Evolutionary conservation across 1,140 invertebrate species (phyloP), one percentile per base, ranked within the genome.

Genomic region (Drosophila bifasciata): DNA sequence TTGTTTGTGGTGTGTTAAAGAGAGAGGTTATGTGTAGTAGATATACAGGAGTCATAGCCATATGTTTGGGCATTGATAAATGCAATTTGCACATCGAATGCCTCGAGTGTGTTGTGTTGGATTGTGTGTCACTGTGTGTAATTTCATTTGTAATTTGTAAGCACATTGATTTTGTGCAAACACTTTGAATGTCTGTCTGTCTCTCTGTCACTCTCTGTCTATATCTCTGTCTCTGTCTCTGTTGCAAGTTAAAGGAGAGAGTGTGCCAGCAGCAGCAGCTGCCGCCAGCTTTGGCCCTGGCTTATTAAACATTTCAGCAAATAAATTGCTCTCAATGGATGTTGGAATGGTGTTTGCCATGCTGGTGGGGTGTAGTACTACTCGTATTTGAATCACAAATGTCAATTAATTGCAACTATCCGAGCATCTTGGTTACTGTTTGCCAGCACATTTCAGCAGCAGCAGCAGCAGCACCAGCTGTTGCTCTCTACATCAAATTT

Each of bases 71-170:
- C 43, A 67, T 11, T 46, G 49, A 67, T n/a, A 55, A 55, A 67
- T 68, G 62, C 61, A 46, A 50, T 72, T 58, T 15, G 44, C 51
- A 50, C 44, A 61, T 48, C 19, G n/a, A n/a, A 59, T 39, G 45
- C 15, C 36, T 51, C 28, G 17, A 45, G 21, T 45, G 61, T 40
- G 40, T 52, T 9, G 23, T 32, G 8, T 32, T 9, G 28, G 28
- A 32, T 32, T 36, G 32, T 36, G 32, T 36, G 11, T n/a, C n/a
- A n/a, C n/a, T 60, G 25, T 25, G 45, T 36, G 45, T 64, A 55
- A 58, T 76, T 86, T 55, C 58, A 62, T 64, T 81, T 69, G 64
- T 70, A 72, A 77, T 62, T 76, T 80, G 57, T 40, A 36, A 62
- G 60, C 40, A 39, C 61, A 76, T 71, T 80, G 71, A 81, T 59